Conservation (phyloP, 2,113 vertebrate genomes). For the Planiliza haematocheilus region DNA sequence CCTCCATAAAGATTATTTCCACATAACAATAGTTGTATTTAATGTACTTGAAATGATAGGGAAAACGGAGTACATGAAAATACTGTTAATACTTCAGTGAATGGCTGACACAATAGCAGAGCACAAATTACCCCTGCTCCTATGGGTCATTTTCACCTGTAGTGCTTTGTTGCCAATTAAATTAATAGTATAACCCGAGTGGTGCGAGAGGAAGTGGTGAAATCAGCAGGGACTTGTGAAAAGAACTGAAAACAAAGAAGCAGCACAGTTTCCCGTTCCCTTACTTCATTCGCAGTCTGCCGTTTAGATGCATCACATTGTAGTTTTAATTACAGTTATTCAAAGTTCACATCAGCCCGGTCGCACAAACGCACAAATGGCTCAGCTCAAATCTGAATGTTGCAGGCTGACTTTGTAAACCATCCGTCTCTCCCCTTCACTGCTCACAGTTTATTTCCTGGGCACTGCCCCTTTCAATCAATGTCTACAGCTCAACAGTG, state of each 20-base stretch:
- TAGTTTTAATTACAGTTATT: constrained; percentile 67
- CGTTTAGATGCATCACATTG: constrained; percentile 46
- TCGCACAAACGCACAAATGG: constrained; percentile 6
- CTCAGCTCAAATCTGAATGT: constrained; percentile 38
- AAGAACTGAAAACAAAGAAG: constrained; percentile 60
- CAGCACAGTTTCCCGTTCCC: constrained; percentile 31
- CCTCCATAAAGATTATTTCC: background rate
- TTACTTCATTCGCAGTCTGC: constrained; percentile 27
- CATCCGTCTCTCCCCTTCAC: constrained; percentile 10
- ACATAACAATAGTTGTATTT: constrained; percentile 7
- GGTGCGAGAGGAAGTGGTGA: constrained; percentile 45
- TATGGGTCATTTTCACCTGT: constrained; percentile 67
- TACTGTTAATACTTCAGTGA: constrained; percentile 34
- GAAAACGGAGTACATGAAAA: constrained; percentile 1
- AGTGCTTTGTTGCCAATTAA: constrained; percentile 57
- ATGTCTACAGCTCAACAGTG: constrained; percentile 59
- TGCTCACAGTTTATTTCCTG: constrained; percentile 65
- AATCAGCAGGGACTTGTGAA: constrained; percentile 62
- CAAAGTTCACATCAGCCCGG: constrained; percentile 41
- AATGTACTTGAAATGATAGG: constrained; percentile 9
- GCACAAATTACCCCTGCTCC: constrained; percentile 48
- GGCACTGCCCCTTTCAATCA: constrained; percentile 68
- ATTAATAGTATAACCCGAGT: constrained; percentile 60
- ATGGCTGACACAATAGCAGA: constrained; percentile 43
- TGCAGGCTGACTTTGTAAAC: constrained; percentile 29